These are phyloP conservation scores for Chrysina gloriosa DNA, from an alignment of 2,888 invertebrate species.

Conservation along the genomic window DNA sequence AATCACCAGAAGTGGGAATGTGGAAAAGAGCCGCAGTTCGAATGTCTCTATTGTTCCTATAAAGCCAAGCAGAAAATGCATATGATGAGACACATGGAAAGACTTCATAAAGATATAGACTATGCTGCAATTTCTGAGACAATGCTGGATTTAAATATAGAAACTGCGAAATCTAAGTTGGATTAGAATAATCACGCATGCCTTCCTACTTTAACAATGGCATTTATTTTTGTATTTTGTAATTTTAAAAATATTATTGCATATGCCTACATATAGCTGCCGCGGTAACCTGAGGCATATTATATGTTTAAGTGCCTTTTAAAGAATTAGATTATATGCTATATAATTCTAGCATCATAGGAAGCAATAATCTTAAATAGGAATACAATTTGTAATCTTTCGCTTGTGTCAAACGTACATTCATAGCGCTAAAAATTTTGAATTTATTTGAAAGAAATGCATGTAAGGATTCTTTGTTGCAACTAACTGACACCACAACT, in stretches of 20 bases:
- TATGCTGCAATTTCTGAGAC: slow-evolving; percentile 38
- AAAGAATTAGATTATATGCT: neutral
- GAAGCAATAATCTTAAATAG: slow-evolving; percentile 28
- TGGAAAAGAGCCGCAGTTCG: slow-evolving; percentile 83
- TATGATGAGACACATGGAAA: slow-evolving; percentile 81
- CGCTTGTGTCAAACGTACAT: no score
- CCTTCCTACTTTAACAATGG: neutral
- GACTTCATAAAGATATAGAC: slow-evolving; percentile 75
- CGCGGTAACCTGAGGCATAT: slow-evolving; percentile 26
- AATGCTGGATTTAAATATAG: slow-evolving; percentile 41
- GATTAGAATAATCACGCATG: slow-evolving; percentile 6
- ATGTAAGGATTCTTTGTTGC: no score
- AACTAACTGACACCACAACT: no score
- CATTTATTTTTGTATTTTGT: slow-evolving; percentile 21
- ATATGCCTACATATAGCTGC: slow-evolving; percentile 9
- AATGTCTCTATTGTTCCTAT: slow-evolving; percentile 81
- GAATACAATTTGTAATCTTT: no score
- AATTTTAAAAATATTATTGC: slow-evolving; percentile 8
- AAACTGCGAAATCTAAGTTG: slow-evolving; percentile 29
- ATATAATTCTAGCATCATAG: neutral
- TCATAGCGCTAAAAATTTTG: no score
- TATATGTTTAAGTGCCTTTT: slow-evolving; percentile 33
- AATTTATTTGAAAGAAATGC: no score
- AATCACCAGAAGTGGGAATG: slow-evolving; percentile 66
- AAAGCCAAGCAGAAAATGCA: slow-evolving; percentile 85